Evolutionary conservation across 2,888 invertebrate genomes (phyloP).

Genomic region (Trachelus stipa): DNA sequence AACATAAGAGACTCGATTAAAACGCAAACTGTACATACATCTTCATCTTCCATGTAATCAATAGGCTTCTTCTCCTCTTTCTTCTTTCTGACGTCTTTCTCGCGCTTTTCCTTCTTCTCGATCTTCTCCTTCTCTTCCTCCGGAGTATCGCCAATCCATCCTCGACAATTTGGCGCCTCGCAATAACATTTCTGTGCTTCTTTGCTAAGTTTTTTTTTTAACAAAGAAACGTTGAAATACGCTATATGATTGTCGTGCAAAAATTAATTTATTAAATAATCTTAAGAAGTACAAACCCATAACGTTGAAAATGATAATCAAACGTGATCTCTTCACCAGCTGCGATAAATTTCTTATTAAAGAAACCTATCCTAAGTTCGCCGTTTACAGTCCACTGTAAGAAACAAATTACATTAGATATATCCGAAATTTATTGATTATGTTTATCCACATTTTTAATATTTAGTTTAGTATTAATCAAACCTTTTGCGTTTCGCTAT

Average conservation of each 20-base stretch:
- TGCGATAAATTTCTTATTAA: conserved; percentile 84
- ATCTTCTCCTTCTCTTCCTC: conserved; percentile 76
- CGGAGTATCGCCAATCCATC: conserved; percentile 94
- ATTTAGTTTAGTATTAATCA: not conserved
- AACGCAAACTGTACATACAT: conserved; percentile 48
- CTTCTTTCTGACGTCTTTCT: conserved; percentile 63
- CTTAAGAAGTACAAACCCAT: conserved; percentile 75
- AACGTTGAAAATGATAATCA: conserved; percentile 97
- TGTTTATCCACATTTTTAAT: not conserved
- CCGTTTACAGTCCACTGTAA: conserved; percentile 88
- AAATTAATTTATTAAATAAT: conserved; percentile 5
- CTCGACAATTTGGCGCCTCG: conserved; percentile 88
- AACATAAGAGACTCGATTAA: not conserved
- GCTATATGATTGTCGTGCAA: not conserved
- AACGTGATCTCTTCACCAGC: conserved; percentile 97
- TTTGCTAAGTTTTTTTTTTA: conserved; percentile 72
- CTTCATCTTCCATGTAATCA: conserved; percentile 67
- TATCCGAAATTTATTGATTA: not conserved
- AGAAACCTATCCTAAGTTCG: conserved; percentile 95
- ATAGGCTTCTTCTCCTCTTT: conserved; percentile 62
- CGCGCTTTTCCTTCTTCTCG: conserved; percentile 68
- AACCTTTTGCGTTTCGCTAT: conserved; percentile 95
- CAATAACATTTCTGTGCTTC: conserved; percentile 97
- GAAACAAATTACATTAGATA: conserved; percentile 19
- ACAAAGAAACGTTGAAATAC: not conserved